These are phyloP conservation scores for Aplodontia rufa DNA, from an alignment of 2,113 vertebrate species.

Conservation along the genomic window DNA sequence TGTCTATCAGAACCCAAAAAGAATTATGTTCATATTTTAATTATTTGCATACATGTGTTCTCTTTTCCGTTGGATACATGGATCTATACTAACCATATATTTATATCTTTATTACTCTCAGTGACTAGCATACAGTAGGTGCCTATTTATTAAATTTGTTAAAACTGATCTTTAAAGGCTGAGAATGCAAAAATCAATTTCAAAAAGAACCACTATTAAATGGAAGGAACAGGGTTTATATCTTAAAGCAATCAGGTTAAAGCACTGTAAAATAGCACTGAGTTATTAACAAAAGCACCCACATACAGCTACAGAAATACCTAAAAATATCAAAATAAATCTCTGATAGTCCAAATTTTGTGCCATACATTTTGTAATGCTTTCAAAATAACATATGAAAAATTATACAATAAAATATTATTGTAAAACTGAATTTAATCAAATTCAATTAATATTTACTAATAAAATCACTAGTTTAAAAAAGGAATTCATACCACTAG, in stretches of 20 bases:
- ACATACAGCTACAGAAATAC: not conserved
- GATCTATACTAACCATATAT: not conserved
- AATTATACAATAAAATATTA: constrained; percentile 31
- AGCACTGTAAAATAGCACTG: not conserved
- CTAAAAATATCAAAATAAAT: constrained; percentile 33
- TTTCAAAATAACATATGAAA: constrained; percentile 5
- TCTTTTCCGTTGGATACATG: not conserved
- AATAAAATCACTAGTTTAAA: constrained; percentile 40
- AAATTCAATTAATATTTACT: constrained; percentile 38
- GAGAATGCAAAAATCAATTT: not conserved
- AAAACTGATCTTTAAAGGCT: not conserved
- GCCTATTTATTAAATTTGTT: not conserved
- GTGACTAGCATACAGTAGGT: not conserved
- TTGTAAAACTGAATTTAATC: not conserved
- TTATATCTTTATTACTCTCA: not conserved
- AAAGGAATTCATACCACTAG: not conserved
- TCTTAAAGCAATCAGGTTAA: not conserved
- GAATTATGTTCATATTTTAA: not conserved
- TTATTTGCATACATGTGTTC: not conserved
- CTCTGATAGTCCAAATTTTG: not conserved
- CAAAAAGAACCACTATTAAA: not conserved
- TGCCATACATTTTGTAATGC: not conserved
- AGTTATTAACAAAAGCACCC: constrained; percentile 37
- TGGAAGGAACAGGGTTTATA: not conserved
- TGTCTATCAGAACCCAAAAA: not conserved